Evolutionary conservation across 53 echinoderm and acorn worm species (phyloP), one percentile per base, ranked within the genome.

Genomic region (Paracentrotus lividus): DNA sequence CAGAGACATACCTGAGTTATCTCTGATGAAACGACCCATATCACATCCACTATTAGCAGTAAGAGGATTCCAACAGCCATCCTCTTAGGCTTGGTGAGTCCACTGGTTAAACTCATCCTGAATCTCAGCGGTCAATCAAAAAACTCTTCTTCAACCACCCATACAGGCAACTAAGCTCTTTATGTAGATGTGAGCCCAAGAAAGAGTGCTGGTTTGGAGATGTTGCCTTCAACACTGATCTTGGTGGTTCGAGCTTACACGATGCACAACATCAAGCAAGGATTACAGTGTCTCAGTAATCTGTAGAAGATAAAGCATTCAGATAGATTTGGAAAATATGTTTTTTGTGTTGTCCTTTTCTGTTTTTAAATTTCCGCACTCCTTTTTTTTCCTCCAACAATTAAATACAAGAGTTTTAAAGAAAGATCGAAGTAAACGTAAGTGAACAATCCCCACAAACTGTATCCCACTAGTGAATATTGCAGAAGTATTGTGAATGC

Each of bases 11-110:
- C 99, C 94, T 94, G 91, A 42, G 99, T 97, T 59, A 99, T 93
- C 93, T 99, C 99, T 57, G 96, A 96, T 5, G 99, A 99, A 16
- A 95, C 95, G 24, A 99, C 99, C 99, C 99, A 99, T 44, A 99
- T 99, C 58, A 96, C 85, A 13, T 97, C 97, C 12, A 99, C 97
- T 23, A 96, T 78, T 14, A 99, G 84, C 8, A 99, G 91, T 26
- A 97, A 93, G 40, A 96, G 78, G 44, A 99, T 93, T 7, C 99
- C 99, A 38, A 99, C 90, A 47, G 93, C 91, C 44, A 99, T 90
- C 31, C 99, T 93, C 90, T 96, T 96, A 3, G 95, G 87, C 56
- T 93, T 96, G 90, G 95, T 95, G 26, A 98, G 91, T 57, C 97
- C 98, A 90, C 96, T 98, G 49, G 96, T 98, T 38, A 98, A 89